phyloP scores from a whole-genome alignment of 2,113 vertebrate genomes.

The Mormyrus lacerda region DNA sequence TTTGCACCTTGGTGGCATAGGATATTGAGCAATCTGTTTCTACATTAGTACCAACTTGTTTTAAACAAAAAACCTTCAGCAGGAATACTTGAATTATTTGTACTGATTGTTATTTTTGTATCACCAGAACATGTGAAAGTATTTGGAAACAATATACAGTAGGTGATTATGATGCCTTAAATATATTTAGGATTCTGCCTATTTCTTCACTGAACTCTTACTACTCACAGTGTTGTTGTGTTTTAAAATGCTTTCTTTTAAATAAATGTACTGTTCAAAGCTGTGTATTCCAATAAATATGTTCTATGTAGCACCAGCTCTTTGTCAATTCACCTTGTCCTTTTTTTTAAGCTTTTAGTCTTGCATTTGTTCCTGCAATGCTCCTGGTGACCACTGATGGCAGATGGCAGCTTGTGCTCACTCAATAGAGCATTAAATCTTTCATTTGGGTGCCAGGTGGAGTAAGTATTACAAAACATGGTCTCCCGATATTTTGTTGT shows the following conservation, averaged over 20 bases:
- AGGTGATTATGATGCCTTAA: slow-evolving; percentile 25
- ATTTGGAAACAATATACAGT: slow-evolving; percentile 20
- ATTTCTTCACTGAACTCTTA: slow-evolving; percentile 12
- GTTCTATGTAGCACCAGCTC: neutral
- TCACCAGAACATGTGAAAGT: slow-evolving; percentile 33
- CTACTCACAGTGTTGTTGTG: slow-evolving; percentile 7
- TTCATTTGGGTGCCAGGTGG: neutral
- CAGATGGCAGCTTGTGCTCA: neutral
- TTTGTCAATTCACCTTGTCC: neutral
- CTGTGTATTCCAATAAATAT: slow-evolving; percentile 23
- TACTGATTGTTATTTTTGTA: slow-evolving; percentile 43
- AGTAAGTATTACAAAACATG: neutral
- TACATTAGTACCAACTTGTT: slow-evolving; percentile 35
- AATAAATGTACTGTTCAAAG: slow-evolving; percentile 17
- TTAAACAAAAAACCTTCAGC: slow-evolving; percentile 37
- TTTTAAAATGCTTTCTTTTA: slow-evolving; percentile 17
- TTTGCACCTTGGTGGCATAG: slow-evolving; percentile 33
- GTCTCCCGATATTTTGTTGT: neutral
- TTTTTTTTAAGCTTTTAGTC: neutral
- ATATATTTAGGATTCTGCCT: neutral
- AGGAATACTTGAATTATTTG: slow-evolving; percentile 45
- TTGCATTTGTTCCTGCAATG: neutral
- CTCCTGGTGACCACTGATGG: neutral
- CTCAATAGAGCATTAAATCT: neutral
- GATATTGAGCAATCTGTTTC: slow-evolving; percentile 26